These are phyloP conservation scores for Enteromius trimaculatus DNA, from an alignment of 2,797 vertebrate genomes.

Conservation along the genomic window DNA sequence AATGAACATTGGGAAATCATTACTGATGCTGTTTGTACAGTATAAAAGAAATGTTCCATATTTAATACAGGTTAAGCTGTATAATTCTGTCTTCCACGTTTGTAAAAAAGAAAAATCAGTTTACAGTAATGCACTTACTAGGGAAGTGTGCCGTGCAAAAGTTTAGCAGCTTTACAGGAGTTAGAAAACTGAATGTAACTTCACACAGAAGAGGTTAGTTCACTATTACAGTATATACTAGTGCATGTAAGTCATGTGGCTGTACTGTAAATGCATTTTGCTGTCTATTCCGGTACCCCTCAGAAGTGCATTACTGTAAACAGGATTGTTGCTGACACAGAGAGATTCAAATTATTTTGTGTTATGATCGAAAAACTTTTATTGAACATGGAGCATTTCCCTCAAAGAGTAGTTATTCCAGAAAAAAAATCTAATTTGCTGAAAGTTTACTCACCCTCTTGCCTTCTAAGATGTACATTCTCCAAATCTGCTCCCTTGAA, in stretches of 20 bases:
- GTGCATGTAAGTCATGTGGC: not conserved
- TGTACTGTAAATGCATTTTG: not conserved
- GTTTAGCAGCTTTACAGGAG: not conserved
- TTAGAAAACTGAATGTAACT: not conserved
- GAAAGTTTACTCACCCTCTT: not conserved
- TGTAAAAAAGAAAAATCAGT: not conserved
- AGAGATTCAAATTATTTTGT: not conserved
- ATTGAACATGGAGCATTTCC: not conserved
- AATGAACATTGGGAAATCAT: not conserved
- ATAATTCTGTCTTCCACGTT: not conserved
- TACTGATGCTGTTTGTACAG: not conserved
- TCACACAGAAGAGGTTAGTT: not conserved
- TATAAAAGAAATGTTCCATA: not conserved
- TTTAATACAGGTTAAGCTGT: not conserved
- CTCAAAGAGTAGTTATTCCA: not conserved
- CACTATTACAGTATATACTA: not conserved
- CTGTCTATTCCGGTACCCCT: not conserved
- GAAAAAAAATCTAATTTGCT: not conserved
- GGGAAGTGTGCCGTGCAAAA: not conserved
- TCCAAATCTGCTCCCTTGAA: not conserved
- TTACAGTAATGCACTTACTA: constrained; percentile 4
- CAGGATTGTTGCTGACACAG: not conserved
- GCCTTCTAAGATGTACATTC: not conserved
- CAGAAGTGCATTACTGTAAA: constrained; percentile 13
- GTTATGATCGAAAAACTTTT: not conserved